A percentile compares a stretch with the other conserved stretches of the same genome.
phyloP scores from a whole-genome alignment of 2,888 invertebrate genomes.

The Hypselothyrea guttata region DNA sequence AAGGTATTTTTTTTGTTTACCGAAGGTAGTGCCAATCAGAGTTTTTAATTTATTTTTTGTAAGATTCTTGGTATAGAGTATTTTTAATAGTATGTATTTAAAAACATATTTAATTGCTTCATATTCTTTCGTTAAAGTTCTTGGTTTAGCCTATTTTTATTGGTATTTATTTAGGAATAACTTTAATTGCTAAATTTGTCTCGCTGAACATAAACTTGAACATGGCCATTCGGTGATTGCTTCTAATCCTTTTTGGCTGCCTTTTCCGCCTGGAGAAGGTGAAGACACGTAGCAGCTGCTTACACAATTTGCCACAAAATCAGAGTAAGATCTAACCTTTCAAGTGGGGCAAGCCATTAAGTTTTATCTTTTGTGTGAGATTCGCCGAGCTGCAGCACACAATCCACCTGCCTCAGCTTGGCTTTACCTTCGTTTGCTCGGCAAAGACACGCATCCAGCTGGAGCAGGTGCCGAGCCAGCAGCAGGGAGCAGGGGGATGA shows the following conservation, averaged over 20 bases:
- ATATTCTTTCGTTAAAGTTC: too few relatives aligned
- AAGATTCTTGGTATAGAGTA: too few relatives aligned
- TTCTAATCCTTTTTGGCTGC: constrained; percentile 13
- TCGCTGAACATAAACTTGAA: neutral
- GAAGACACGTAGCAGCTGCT: constrained; percentile 22
- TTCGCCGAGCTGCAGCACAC: constrained; percentile 19
- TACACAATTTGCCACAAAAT: constrained; percentile 61
- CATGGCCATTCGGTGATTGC: constrained; percentile 9
- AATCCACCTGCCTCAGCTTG: too few relatives aligned
- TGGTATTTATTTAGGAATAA: too few relatives aligned
- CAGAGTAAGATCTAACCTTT: constrained; percentile 62
- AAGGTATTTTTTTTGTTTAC: too few relatives aligned
- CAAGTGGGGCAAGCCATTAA: constrained; percentile 62
- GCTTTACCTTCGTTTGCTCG: constrained; percentile 36
- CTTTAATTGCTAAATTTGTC: constrained; percentile 14
- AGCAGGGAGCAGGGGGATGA: too few relatives aligned
- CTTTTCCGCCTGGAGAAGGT: neutral
- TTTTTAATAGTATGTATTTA: too few relatives aligned
- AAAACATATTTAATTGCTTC: too few relatives aligned
- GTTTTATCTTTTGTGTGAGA: constrained; percentile 54
- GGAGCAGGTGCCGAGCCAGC: too few relatives aligned
- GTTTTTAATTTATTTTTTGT: too few relatives aligned
- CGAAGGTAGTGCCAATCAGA: too few relatives aligned
- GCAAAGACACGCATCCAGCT: constrained; percentile 35
- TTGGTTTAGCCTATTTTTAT: too few relatives aligned